Conservation (phyloP, 1,140 invertebrate species). For the Meloidogyne hapla region DNA sequence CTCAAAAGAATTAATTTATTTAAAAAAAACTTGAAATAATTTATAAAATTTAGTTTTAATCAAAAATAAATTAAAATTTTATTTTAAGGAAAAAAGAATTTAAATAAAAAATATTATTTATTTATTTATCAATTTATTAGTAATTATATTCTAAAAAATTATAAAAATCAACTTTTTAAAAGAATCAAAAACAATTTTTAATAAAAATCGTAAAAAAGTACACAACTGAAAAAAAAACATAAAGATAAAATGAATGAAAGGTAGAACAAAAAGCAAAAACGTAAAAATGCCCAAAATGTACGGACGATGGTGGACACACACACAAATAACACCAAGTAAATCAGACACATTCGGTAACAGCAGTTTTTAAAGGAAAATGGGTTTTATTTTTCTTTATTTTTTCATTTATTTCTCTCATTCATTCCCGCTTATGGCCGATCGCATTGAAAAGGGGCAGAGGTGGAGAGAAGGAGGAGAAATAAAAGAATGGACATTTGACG, state of each 20-base stretch:
- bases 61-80: too few relatives aligned
- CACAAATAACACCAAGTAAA: not conserved
- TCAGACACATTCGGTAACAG: not conserved
- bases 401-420: not conserved
- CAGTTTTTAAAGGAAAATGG: not conserved
- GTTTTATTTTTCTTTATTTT: not conserved
- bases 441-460: not conserved
- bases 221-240: not conserved
- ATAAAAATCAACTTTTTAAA: not conserved
- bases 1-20: too few relatives aligned
- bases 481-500: not conserved
- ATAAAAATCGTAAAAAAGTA: slow-evolving; percentile 6
- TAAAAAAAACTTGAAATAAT: too few relatives aligned
- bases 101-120: too few relatives aligned
- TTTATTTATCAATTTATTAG: too few relatives aligned
- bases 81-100: too few relatives aligned
- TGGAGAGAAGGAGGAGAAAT: not conserved
- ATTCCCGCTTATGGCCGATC: slow-evolving; percentile 2
- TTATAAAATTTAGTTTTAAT: too few relatives aligned
- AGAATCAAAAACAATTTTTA: not conserved
- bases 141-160: not conserved
- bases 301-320: not conserved
- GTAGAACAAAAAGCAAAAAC: slow-evolving; percentile 5
- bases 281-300: slow-evolving; percentile 3
- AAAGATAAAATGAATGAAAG: slow-evolving; percentile 2